Percentiles rank a stretch among this genome's conserved stretches.
Evolutionary conservation across 2,113 vertebrate species (phyloP).

Genomic region (Tautogolabrus adspersus): DNA sequence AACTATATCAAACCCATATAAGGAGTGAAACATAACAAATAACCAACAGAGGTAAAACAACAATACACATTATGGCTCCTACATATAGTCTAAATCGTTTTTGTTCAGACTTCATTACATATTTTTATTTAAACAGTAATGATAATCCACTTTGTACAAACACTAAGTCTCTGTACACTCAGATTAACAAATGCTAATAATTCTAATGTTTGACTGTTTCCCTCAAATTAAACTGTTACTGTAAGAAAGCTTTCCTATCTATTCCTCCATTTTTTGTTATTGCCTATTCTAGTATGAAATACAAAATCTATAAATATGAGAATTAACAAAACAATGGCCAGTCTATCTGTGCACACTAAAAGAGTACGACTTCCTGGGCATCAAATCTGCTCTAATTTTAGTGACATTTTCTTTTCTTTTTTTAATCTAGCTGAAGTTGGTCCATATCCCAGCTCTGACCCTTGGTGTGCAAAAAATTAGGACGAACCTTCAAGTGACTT

Average conservation of each 20-base stretch:
- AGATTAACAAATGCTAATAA: background rate
- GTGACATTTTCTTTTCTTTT: background rate
- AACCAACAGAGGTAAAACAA: no score
- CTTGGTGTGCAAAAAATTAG: constrained; percentile 49
- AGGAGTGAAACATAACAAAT: no score
- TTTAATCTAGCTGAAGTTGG: constrained; percentile 8
- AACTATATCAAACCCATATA: no score
- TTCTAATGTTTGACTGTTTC: background rate
- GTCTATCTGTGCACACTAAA: background rate
- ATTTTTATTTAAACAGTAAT: no score
- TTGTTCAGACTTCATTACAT: no score
- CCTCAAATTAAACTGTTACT: background rate
- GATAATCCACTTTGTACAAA: no score
- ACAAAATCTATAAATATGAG: background rate
- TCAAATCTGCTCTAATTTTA: background rate
- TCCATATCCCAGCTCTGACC: constrained; percentile 51
- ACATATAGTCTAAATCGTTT: no score
- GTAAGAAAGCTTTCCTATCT: no score
- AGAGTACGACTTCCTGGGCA: background rate
- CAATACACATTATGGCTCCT: no score
- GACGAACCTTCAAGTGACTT: constrained; percentile 65
- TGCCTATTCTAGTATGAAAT: background rate
- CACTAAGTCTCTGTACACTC: no score
- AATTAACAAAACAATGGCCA: background rate
- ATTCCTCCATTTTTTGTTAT: background rate